phyloP scores from a whole-genome alignment of 2,797 vertebrate species.

The Acanthurus lineatus region DNA sequence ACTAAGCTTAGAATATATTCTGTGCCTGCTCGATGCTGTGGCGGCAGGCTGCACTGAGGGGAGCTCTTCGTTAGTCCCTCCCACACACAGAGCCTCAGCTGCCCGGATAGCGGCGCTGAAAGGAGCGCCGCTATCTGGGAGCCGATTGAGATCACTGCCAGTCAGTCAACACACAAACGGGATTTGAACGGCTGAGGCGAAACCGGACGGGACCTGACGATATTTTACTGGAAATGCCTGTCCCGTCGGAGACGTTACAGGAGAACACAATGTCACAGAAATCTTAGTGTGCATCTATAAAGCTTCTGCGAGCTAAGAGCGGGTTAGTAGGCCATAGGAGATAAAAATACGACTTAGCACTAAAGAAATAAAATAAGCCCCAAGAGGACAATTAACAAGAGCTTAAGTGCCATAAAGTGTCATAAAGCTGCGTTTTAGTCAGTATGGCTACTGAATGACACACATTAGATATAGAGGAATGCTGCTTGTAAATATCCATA shows the following conservation, averaged over 20 bases:
- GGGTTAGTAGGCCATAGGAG: slow-evolving; percentile 22
- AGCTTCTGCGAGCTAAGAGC: background rate
- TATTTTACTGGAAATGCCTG: slow-evolving; percentile 9
- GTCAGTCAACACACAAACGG: slow-evolving; percentile 50
- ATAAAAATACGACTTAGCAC: slow-evolving; percentile 9
- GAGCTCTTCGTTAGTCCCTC: slow-evolving; percentile 78
- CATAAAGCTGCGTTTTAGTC: background rate
- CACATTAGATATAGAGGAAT: background rate
- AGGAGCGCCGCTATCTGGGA: slow-evolving; percentile 71
- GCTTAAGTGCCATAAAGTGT: slow-evolving; percentile 16
- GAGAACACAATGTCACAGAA: background rate
- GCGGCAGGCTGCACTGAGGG: slow-evolving; percentile 50
- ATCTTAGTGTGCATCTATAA: background rate
- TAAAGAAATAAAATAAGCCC: background rate
- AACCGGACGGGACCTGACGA: slow-evolving; percentile 44
- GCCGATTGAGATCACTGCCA: slow-evolving; percentile 70
- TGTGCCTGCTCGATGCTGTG: slow-evolving; percentile 60
- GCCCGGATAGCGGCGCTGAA: slow-evolving; percentile 71
- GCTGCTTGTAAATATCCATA: background rate
- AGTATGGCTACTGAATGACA: background rate
- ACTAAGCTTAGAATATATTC: slow-evolving; percentile 28
- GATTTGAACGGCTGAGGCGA: slow-evolving; percentile 42
- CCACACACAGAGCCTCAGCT: slow-evolving; percentile 69
- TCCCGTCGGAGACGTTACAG: background rate
- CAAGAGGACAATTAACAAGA: background rate